phyloP scores from a whole-genome alignment of 2,797 vertebrate species.

The Lepus townsendii region DNA sequence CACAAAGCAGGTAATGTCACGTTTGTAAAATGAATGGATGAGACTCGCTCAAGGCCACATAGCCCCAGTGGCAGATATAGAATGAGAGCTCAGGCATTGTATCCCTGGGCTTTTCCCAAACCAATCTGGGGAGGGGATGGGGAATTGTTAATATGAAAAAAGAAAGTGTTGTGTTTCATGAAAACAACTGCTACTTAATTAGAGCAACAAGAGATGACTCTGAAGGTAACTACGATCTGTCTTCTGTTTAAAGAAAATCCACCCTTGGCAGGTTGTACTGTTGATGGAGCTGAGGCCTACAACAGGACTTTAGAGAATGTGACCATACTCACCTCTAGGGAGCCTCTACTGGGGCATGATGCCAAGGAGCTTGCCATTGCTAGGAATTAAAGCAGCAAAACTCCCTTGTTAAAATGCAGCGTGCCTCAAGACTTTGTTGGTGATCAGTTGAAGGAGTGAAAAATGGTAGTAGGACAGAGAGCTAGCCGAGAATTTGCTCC shows the following conservation, averaged over 20 bases:
- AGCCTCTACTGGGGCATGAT: neutral
- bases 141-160: neutral
- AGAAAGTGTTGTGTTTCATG: neutral
- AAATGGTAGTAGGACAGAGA: neutral
- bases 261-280: neutral
- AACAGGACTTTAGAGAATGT: neutral
- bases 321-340: neutral
- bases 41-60: neutral
- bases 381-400: neutral
- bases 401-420: neutral
- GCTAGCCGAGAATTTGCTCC: neutral
- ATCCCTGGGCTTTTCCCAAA: neutral
- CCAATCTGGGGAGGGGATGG: neutral
- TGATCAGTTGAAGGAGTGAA: neutral
- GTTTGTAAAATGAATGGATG: neutral
- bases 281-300: neutral
- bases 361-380: neutral
- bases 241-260: conserved; percentile 1
- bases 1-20: neutral
- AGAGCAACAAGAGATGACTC: neutral
- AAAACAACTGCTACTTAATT: neutral
- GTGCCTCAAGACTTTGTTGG: neutral
- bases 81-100: neutral
- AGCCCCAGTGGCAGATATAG: neutral
- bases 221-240: neutral